Base-by-base conservation (phyloP, 2,113 vertebrate genomes). In the Nycticebus coucang region DNA sequence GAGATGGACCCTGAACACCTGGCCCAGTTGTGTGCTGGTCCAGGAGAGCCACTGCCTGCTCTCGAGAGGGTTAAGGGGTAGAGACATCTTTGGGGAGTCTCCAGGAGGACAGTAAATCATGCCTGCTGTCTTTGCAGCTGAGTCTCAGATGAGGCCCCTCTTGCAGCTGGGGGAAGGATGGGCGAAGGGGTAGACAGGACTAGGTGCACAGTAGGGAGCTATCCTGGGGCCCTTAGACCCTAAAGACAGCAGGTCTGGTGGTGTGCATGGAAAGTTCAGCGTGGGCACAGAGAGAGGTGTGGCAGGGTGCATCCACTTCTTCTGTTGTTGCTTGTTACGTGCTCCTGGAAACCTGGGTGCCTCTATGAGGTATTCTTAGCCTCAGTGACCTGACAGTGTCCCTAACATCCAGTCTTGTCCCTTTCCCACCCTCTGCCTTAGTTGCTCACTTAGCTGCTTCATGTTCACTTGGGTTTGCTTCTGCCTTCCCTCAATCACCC, bases 141-240 rank as follows among this genome's bases (percentile, higher is more conserved):
- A 86, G 55, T 62, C 69, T 33, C 66, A 60, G 50, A 24, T 18
- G 22, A 18, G 85, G 22, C 28, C 12, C 33, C 35, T 1, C 57
- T 18, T 80, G 57, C 17, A 21, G 5, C 9, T 4, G 64, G 18
- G 22, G 8, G 6, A 24, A 15, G 17, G 37, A 17, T 35, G 55
- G 72, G 22, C 1, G 2, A 8, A 11, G 55, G 12, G 4, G 12
- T 0, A 2, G 60, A 7, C 2, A 0, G 7, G 21, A 37, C 33
- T 26, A 26, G 37, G 50, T 37, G 19, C 30, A 17, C 8, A 3
- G 8, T n/a, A 53, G 12, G 26, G 14, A 35, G 12, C 5, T 2
- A 17, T 30, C 77, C 41, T 62, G 19, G 75, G 66, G 30, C 75
- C 87, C 9, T 18, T 0, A 10, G n/a, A 19, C 50, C 53, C 18